Conservation (phyloP, 2,888 invertebrate genomes). For the Microdon myrmicae region DNA sequence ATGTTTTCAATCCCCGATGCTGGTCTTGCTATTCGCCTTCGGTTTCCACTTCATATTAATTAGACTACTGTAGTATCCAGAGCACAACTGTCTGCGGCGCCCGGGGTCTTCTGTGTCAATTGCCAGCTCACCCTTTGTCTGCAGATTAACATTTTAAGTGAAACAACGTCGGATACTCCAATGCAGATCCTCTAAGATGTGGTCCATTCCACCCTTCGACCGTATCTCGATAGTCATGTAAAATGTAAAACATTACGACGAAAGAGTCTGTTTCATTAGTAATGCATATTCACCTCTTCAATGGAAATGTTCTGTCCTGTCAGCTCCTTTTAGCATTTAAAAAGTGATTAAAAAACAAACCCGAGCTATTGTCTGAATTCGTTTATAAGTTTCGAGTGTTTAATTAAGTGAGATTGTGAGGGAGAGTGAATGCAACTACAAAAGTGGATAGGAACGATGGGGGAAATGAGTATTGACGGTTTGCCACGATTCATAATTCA, state of each 20-base stretch:
- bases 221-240: slow-evolving; percentile 3
- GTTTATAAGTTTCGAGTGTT: slow-evolving; percentile 16
- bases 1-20: slow-evolving; percentile 20
- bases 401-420: slow-evolving; percentile 22
- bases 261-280: slow-evolving; percentile 2
- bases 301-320: background rate
- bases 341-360: too few species aligned
- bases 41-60: slow-evolving; percentile 20
- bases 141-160: too few species aligned
- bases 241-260: slow-evolving; percentile 28
- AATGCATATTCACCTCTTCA: slow-evolving; percentile 27
- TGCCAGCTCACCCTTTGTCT: slow-evolving; percentile 20
- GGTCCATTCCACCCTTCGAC: too few species aligned
- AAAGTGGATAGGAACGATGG: too few species aligned
- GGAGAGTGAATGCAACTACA: too few species aligned
- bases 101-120: slow-evolving; percentile 25
- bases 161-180: background rate
- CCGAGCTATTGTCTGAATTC: too few species aligned
- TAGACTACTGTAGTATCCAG: slow-evolving; percentile 1
- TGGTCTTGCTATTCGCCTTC: slow-evolving; percentile 9
- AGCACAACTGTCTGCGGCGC: slow-evolving; percentile 23
- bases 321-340: too few species aligned
- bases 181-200: background rate
- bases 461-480: slow-evolving; percentile 34
- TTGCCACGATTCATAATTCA: slow-evolving; percentile 7